Evolutionary conservation across 2,113 vertebrate genomes (phyloP).

Genomic region (Xenopus borealis): DNA sequence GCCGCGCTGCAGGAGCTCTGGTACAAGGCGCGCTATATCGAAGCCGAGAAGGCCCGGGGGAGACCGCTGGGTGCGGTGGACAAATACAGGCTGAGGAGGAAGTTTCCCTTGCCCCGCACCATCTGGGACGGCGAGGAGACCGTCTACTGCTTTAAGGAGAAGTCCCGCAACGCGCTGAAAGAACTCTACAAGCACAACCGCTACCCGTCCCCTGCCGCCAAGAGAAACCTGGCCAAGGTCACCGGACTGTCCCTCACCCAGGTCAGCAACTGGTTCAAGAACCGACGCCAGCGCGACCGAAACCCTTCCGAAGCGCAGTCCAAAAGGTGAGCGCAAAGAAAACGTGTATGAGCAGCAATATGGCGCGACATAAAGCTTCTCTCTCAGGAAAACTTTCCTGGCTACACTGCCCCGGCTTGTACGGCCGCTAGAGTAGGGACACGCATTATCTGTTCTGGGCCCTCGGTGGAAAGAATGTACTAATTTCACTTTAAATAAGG

Average conservation of each 20-base stretch:
- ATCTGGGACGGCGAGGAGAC: constrained; percentile 99
- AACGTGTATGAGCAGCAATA: constrained; percentile 6
- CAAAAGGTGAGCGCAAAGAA: constrained; percentile 81
- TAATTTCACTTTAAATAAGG: no score
- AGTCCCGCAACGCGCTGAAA: constrained; percentile 96
- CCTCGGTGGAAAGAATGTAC: no score
- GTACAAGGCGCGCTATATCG: constrained; percentile 97
- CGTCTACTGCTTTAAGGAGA: constrained; percentile 98
- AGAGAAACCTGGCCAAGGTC: constrained; percentile 95
- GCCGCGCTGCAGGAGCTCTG: constrained; percentile 94
- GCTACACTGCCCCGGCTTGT: background rate
- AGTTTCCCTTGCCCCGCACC: constrained; percentile 94
- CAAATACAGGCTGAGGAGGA: constrained; percentile 97
- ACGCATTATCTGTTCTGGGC: no score
- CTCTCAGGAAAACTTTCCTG: background rate
- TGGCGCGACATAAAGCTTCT: background rate
- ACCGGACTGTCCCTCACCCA: constrained; percentile 97
- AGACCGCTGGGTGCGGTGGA: constrained; percentile 97
- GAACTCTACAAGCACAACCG: constrained; percentile 96
- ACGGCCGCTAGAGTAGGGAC: no score
- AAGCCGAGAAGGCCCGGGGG: constrained; percentile 95
- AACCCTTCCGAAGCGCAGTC: constrained; percentile 95
- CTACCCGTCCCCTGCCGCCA: constrained; percentile 95
- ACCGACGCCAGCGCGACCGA: constrained; percentile 93
- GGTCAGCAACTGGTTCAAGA: constrained; percentile 99